Base-by-base conservation (phyloP, 92 coral and sea anemone species). In the Galaxea fascicularis region DNA sequence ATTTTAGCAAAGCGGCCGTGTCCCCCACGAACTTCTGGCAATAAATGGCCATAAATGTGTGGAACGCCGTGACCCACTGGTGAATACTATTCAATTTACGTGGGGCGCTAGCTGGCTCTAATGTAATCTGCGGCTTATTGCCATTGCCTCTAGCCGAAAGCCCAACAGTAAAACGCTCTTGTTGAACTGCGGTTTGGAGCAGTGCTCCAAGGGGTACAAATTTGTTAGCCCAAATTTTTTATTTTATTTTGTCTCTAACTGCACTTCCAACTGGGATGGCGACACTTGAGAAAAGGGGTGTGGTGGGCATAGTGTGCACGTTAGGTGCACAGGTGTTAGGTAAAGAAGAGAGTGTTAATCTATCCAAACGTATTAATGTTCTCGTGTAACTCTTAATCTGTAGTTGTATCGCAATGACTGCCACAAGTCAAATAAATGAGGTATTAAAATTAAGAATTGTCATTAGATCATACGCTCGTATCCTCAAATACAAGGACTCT, bases 11-110 rank as follows among this genome's bases (percentile, higher is more conserved):
- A 14, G 67, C 57, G 18, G 74, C 65, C 70, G 77, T 65, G 59
- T 77, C 83, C 30, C 77, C 20, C n/a, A 71, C 57, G 46, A 62
- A 67, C 53, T 65, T 85, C 58, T 78, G 56, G 63, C 57, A 49
- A 69, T 77, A 69, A 53, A 86, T 59, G 68, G 84, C 83, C 12
- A 77, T 82, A 85, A 77, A 85, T 4, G 78, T 77, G 65, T 85
- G 71, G 62, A 85, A 85, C 30, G 89, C 89, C 24, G 89, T 27
- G 21, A 85, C 49, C 84, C 89, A 85, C 71, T 77, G 84, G 31
- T 67, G 70, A 22, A 85, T 49, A 44, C 41, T 51, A 52, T n/a
- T 17, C 51, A 85, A 66, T 54, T 85, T 85, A 21, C 51, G 59
- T 6, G 89, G 28, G 26, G 84, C 57, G 28, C 54, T 63, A 54